Evolutionary conservation across 2,888 invertebrate species (phyloP).

Genomic region (Bellardia pandia): DNA sequence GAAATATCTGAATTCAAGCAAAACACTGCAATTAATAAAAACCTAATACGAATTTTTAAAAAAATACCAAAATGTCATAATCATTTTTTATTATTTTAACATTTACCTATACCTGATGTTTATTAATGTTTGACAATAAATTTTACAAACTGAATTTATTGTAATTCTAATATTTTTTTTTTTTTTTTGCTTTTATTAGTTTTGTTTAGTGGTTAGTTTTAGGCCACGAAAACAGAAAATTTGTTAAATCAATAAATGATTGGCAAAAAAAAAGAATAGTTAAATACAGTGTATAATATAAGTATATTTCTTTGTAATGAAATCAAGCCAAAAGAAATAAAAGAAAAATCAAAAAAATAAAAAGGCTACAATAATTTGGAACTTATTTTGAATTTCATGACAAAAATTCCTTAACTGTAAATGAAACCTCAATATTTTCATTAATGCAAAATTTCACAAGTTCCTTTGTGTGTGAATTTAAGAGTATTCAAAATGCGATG

Average conservation of each 20-base stretch:
- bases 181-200: slow-evolving; percentile 53
- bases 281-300: slow-evolving; percentile 20
- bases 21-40: slow-evolving; percentile 42
- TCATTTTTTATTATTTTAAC: slow-evolving; percentile 55
- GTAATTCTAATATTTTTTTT: slow-evolving; percentile 60
- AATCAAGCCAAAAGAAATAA: not conserved
- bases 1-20: slow-evolving; percentile 7
- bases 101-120: slow-evolving; percentile 42
- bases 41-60: slow-evolving; percentile 7
- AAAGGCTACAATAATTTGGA: slow-evolving; percentile 78
- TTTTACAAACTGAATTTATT: slow-evolving; percentile 52
- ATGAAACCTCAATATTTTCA: slow-evolving; percentile 33
- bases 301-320: not conserved
- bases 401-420: slow-evolving; percentile 80
- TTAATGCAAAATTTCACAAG: slow-evolving; percentile 13
- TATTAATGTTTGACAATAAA: slow-evolving; percentile 47
- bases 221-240: slow-evolving; percentile 74
- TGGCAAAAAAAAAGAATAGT: slow-evolving; percentile 73
- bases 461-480: not conserved
- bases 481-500: not conserved
- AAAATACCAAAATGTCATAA: slow-evolving; percentile 52
- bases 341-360: not conserved
- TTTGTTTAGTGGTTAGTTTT: slow-evolving; percentile 71
- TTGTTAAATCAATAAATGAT: slow-evolving; percentile 84
- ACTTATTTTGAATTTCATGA: slow-evolving; percentile 82